Evolutionary conservation across 2,113 vertebrate genomes (phyloP), one percentile per base, ranked within the genome.

Genomic region (sheep (Ovis aries)): DNA sequence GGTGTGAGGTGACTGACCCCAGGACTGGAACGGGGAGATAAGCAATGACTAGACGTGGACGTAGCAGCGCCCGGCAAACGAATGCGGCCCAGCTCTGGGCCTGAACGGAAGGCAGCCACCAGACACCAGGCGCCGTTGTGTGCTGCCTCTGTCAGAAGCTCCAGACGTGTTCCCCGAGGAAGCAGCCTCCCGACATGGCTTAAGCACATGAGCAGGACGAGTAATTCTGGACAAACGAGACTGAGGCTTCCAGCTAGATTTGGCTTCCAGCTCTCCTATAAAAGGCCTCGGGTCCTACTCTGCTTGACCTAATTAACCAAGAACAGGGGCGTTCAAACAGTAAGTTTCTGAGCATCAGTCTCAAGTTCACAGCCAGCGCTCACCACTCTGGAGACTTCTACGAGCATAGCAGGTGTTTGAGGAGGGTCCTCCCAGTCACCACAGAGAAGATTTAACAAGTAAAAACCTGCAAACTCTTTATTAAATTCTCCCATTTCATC

Each of bases 381-480:
- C 21, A 48, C 4, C 15, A 16, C 43, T 83, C 40, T 3, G 4
- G 0, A 4, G 86, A 85, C 45, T 3, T 62, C 57, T 23, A 53
- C 29, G 5, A 85, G 86, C 36, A 21, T 16, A 77, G 27, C 12
- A n/a, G 71, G 23, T 16, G 14, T 3, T 21, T 45, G 31, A 29
- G 83, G 60, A 29, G 86, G 60, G n/a, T 91, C 74, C 74, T 97
- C 74, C 93, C 60, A 95, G 89, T 98, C 74, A 98, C 21, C 55
- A 95, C 89, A 96, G 95, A 97, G 62, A 97, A 97, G 96, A 93
- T 97, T 93, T 98, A 98, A 98, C 98, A 94, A 99, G 98, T 99
- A 99, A 98, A 99, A 99, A 99, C 99, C 99, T 99, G 99, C 99
- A 99, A 99, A 99, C 99, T 99, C 98, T 99, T 99, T 99, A 99